phyloP scores from a whole-genome alignment of 2,797 vertebrate genomes.

The Syncerus caffer region DNA sequence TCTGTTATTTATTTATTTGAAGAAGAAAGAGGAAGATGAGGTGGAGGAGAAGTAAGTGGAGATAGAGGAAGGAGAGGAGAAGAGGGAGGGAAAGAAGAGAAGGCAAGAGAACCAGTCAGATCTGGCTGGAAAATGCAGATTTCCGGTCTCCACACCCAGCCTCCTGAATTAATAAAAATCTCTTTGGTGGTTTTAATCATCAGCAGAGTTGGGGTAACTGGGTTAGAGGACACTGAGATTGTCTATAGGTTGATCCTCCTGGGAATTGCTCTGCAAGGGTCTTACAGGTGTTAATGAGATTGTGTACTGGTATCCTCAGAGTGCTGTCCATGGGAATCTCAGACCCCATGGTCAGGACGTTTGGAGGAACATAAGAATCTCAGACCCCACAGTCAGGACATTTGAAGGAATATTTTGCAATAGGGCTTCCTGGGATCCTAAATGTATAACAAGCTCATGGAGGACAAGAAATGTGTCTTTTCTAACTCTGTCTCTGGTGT shows the following conservation, averaged over 20 bases:
- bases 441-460: not conserved
- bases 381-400: not conserved
- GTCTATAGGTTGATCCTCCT: not conserved
- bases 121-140: not conserved
- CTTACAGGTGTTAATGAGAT: not conserved
- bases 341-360: not conserved
- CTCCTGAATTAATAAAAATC: not conserved
- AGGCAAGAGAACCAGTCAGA: not conserved
- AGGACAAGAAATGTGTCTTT: not conserved
- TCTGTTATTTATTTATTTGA: constrained; percentile 13
- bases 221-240: not conserved
- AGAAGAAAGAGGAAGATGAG: not conserved
- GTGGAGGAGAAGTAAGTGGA: not conserved
- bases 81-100: not conserved
- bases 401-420: not conserved
- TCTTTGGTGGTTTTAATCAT: not conserved
- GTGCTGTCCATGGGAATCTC: not conserved
- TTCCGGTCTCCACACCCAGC: not conserved
- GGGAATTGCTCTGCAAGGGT: not conserved
- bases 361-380: not conserved
- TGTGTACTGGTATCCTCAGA: not conserved
- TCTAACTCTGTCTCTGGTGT: not conserved
- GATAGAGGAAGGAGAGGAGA: not conserved
- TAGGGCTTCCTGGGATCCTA: not conserved
- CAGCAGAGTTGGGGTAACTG: not conserved